A percentile compares a stretch with the other conserved stretches of the same genome.
These are phyloP conservation scores for Neogale vison DNA, from an alignment of 2,113 vertebrate genomes.

Conservation along the genomic window DNA sequence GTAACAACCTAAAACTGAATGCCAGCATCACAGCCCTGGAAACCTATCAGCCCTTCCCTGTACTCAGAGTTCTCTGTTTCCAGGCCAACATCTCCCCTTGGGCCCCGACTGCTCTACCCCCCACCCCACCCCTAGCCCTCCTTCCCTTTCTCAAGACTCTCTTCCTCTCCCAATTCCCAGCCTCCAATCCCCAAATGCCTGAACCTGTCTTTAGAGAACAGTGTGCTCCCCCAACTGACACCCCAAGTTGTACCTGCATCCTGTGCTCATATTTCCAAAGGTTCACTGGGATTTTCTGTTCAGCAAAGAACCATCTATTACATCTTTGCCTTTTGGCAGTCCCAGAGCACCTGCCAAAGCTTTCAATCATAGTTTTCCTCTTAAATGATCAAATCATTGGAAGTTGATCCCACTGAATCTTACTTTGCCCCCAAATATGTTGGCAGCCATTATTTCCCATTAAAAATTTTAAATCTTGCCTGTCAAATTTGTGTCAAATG, in stretches of 20 bases:
- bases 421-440: background rate
- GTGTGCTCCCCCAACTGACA: background rate
- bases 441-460: background rate
- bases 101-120: background rate
- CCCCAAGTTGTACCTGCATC: background rate
- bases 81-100: no score
- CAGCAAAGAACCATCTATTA: background rate
- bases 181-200: background rate
- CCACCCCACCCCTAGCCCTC: no score
- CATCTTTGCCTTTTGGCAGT: background rate
- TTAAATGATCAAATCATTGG: background rate
- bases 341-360: background rate
- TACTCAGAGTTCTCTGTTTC: background rate
- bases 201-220: background rate
- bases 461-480: background rate
- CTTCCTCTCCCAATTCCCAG: background rate
- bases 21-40: background rate
- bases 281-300: background rate
- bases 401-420: background rate
- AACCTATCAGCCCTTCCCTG: background rate
- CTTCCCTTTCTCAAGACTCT: background rate
- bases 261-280: background rate
- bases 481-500: background rate
- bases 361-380: background rate
- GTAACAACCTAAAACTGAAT: background rate